Evolutionary conservation across 2,113 vertebrate species (phyloP).

Genomic region (Bos javanicus): DNA sequence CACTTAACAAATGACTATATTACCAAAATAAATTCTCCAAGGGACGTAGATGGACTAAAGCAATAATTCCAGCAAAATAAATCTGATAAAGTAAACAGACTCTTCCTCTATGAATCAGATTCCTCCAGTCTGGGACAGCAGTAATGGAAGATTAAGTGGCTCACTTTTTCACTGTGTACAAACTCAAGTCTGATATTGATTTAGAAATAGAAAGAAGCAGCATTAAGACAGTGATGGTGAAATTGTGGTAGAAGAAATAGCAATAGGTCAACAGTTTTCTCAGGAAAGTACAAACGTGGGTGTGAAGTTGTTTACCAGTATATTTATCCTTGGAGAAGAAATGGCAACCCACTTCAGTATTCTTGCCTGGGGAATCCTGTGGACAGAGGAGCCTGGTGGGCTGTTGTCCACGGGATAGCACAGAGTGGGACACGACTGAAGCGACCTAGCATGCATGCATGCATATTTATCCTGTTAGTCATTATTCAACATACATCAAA

Average conservation of each 20-base stretch:
- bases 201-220: neutral
- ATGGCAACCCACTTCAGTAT: neutral
- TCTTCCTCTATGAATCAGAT: neutral
- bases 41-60: neutral
- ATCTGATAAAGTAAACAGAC: neutral
- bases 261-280: neutral
- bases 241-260: neutral
- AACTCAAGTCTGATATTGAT: neutral
- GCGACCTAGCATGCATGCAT: neutral
- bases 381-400: neutral
- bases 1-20: neutral
- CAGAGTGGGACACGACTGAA: neutral
- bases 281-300: neutral
- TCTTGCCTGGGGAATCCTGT: neutral
- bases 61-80: neutral
- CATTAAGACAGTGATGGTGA: neutral
- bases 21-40: neutral
- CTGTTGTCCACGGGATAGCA: neutral
- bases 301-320: neutral
- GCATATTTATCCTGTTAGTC: neutral
- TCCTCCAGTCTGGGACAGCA: neutral
- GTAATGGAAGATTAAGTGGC: neutral
- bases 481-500: neutral
- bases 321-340: neutral
- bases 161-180: neutral